Percentiles rank a stretch among this genome's conserved stretches.
Conservation (phyloP, 2,888 invertebrate species). For the Rotaria magnacalcarata region DNA sequence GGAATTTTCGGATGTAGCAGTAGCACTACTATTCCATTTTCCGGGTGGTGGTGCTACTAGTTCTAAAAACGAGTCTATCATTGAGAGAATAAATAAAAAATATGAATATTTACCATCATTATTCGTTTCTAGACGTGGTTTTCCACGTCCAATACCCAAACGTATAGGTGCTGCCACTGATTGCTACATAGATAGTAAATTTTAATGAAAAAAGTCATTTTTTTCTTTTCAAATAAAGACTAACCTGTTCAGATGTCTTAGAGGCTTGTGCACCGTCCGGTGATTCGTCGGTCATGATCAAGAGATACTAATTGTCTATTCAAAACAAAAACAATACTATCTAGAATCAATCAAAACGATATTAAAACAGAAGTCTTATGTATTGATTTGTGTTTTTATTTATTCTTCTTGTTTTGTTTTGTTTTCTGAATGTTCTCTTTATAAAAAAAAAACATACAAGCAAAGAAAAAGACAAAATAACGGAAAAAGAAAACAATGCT, state of each 20-base stretch:
- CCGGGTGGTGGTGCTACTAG: neutral
- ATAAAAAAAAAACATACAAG: neutral
- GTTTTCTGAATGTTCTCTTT: neutral
- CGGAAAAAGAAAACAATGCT: neutral
- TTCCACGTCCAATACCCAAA: slow-evolving; percentile 18
- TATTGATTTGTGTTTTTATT: neutral
- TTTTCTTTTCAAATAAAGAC: neutral
- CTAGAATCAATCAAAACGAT: neutral
- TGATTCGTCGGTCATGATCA: neutral
- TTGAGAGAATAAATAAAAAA: neutral
- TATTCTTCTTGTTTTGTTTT: neutral
- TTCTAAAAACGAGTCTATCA: neutral
- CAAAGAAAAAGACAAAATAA: neutral
- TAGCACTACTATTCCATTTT: neutral
- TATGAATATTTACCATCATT: neutral
- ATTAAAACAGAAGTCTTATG: neutral
- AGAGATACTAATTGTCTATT: neutral
- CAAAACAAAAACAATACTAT: neutral
- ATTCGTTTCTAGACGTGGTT: neutral
- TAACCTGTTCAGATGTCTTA: too few relatives aligned
- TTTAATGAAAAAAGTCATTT: neutral
- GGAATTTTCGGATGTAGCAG: neutral
- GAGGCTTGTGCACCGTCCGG: neutral
- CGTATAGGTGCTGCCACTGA: neutral
- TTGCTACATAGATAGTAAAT: neutral